Conservation (phyloP, 2,113 vertebrate species). For the Trematomus loennbergii region DNA sequence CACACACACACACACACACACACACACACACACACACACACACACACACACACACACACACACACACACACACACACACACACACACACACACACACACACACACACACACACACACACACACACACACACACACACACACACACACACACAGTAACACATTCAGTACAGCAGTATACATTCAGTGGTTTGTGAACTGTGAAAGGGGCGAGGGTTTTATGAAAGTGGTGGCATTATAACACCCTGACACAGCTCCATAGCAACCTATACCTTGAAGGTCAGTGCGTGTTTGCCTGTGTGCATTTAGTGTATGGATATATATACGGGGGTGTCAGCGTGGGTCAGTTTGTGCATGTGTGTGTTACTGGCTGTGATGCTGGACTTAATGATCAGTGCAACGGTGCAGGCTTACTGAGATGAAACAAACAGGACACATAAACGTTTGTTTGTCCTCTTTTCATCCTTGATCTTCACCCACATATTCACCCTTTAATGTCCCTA, state of each 20-base stretch:
- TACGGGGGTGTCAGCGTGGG: not conserved
- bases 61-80: no score
- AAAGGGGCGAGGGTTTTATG: constrained; percentile 73
- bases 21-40: not conserved
- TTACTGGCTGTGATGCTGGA: not conserved
- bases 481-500: constrained; percentile 16
- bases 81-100: constrained; percentile 6
- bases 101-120: not conserved
- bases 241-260: constrained; percentile 67
- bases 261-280: constrained; percentile 73
- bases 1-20: not conserved
- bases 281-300: constrained; percentile 34
- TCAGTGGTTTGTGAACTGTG: constrained; percentile 69
- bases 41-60: not conserved
- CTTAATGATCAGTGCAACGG: constrained; percentile 30
- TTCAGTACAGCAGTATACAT: not conserved
- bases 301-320: constrained; percentile 22
- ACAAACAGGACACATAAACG: constrained; percentile 1
- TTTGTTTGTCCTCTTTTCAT: constrained; percentile 2
- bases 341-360: not conserved
- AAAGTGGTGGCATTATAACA: constrained; percentile 76
- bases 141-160: not conserved
- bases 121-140: constrained; percentile 4
- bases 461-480: constrained; percentile 21
- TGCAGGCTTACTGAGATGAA: constrained; percentile 19